phyloP scores from a whole-genome alignment of 2,113 vertebrate species.

The Tichodroma muraria region DNA sequence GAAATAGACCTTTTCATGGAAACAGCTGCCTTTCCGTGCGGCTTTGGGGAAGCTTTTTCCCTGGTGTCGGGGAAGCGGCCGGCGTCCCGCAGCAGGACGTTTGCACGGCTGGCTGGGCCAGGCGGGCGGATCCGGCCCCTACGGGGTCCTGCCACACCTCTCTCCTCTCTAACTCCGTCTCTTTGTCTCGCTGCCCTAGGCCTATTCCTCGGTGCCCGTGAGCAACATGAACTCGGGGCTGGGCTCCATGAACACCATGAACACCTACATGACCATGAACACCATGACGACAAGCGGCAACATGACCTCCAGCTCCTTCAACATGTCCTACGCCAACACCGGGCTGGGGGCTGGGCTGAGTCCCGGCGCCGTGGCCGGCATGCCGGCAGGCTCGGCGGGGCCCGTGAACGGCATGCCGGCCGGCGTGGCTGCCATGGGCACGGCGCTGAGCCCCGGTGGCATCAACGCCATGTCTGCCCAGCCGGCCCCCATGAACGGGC shows the following conservation, averaged over 20 bases:
- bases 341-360: conserved; percentile 83
- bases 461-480: conserved; percentile 87
- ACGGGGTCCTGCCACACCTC: neutral
- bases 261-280: conserved; percentile 90
- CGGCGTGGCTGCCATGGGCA: conserved; percentile 81
- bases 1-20: neutral
- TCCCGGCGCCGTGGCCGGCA: conserved; percentile 76
- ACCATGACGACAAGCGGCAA: conserved; percentile 84
- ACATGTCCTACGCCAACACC: conserved; percentile 94
- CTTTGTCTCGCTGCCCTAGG: conserved; percentile 72
- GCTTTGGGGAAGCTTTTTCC: neutral
- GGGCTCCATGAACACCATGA: conserved; percentile 90
- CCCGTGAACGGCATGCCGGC: conserved; percentile 84
- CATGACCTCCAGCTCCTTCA: conserved; percentile 90
- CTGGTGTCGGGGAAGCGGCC: neutral
- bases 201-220: conserved; percentile 88
- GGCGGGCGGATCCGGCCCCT: neutral
- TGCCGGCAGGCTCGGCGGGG: conserved; percentile 72
- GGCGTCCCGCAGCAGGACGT: neutral
- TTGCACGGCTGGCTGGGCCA: neutral
- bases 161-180: conserved; percentile 25
- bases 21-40: neutral
- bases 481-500: conserved; percentile 82
- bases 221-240: conserved; percentile 87
- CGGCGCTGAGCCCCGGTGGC: conserved; percentile 82